phyloP scores from a whole-genome alignment of 2,797 vertebrate species.

The Mormyrops attenuatus region DNA sequence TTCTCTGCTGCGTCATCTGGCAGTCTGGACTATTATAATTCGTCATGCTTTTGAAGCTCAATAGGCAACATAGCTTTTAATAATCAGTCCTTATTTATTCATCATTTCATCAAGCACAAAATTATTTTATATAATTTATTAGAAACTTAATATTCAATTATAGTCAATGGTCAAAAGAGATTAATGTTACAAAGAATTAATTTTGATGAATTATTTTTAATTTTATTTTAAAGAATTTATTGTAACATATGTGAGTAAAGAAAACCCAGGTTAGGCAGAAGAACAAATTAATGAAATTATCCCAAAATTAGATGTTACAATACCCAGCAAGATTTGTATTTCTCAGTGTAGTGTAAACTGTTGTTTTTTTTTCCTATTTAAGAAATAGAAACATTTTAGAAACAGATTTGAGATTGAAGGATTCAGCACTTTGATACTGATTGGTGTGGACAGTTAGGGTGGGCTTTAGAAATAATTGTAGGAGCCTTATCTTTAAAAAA shows the following conservation, averaged over 20 bases:
- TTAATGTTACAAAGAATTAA: background rate
- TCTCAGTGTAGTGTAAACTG: background rate
- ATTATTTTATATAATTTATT: background rate
- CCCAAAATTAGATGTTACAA: background rate
- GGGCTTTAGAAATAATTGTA: conserved; percentile 6
- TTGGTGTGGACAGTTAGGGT: background rate
- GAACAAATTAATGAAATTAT: background rate
- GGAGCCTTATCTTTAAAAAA: background rate
- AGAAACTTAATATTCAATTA: background rate
- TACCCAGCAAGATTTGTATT: background rate
- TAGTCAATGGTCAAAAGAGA: background rate
- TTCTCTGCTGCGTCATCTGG: background rate
- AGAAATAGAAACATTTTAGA: background rate
- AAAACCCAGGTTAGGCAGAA: background rate
- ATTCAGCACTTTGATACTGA: conserved; percentile 4
- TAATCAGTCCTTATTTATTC: background rate
- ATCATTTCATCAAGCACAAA: background rate
- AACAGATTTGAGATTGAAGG: background rate
- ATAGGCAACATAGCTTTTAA: background rate
- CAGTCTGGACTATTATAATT: background rate
- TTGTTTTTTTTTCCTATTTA: background rate
- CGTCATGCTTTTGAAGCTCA: background rate
- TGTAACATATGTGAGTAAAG: background rate
- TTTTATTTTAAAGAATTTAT: background rate
- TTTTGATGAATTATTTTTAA: background rate